These are phyloP conservation scores for Calephelis perditalis DNA, from an alignment of 2,888 invertebrate genomes.

Conservation along the genomic window DNA sequence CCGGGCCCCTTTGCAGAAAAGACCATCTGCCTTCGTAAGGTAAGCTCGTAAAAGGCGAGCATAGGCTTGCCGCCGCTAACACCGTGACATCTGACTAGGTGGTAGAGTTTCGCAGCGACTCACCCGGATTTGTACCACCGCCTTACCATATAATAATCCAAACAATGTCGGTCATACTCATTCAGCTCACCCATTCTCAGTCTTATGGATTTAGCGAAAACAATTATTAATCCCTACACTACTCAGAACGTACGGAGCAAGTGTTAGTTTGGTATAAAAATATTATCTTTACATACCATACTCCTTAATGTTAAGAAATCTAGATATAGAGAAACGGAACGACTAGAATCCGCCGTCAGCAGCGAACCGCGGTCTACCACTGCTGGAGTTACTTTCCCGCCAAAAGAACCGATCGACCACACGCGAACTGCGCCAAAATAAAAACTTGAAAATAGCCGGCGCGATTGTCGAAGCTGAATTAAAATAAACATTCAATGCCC, in stretches of 20 bases:
- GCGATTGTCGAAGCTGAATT: slow-evolving; percentile 54
- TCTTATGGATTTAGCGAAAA: too few species aligned
- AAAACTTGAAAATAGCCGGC: slow-evolving; percentile 70
- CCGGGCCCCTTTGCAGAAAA: too few species aligned
- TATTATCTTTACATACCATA: slow-evolving; percentile 14
- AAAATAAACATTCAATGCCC: slow-evolving; percentile 59
- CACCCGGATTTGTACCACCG: too few species aligned
- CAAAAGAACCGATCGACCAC: slow-evolving; percentile 68
- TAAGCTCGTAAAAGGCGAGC: too few species aligned
- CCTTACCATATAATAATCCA: too few species aligned
- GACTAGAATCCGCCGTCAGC: slow-evolving; percentile 35
- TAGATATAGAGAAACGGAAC: neutral
- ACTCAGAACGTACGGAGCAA: neutral
- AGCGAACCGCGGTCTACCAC: slow-evolving; percentile 47
- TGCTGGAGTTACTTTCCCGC: slow-evolving; percentile 62
- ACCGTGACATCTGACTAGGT: too few species aligned
- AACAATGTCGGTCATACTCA: too few species aligned
- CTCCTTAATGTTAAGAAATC: neutral
- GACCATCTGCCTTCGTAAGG: too few species aligned
- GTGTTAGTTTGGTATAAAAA: neutral
- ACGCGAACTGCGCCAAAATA: slow-evolving; percentile 77
- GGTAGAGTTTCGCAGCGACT: too few species aligned
- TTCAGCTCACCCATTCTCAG: too few species aligned
- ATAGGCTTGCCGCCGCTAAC: too few species aligned
- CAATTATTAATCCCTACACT: too few species aligned